Evolutionary conservation across 2,888 invertebrate species (phyloP).

Genomic region (Philopedon plagiatum): DNA sequence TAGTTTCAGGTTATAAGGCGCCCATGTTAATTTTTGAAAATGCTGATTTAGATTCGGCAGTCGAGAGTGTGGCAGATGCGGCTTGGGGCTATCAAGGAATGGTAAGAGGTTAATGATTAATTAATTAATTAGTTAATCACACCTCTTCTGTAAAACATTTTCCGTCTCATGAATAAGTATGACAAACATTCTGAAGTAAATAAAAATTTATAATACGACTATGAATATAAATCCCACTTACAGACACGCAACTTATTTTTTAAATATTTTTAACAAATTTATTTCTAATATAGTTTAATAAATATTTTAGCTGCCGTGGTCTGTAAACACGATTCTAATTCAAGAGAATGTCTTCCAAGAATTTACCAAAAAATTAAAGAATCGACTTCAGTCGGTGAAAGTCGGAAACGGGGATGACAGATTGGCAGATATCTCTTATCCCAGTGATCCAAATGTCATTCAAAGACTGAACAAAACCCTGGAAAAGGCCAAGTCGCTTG

Average conservation of each 20-base stretch:
- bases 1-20: slow-evolving; percentile 56
- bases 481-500: slow-evolving; percentile 57
- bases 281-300: too few relatives aligned
- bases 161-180: too few relatives aligned
- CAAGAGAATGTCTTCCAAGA: slow-evolving; percentile 71
- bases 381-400: slow-evolving; percentile 56
- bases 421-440: slow-evolving; percentile 68
- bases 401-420: slow-evolving; percentile 68
- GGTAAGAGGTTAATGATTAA: slow-evolving; percentile 62
- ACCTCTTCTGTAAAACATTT: too few relatives aligned
- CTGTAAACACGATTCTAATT: slow-evolving; percentile 70
- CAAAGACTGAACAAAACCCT: slow-evolving; percentile 56
- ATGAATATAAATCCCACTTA: too few relatives aligned
- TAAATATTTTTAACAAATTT: too few relatives aligned
- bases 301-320: slow-evolving; percentile 70
- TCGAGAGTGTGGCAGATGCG: slow-evolving; percentile 70
- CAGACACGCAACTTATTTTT: too few relatives aligned
- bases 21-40: slow-evolving; percentile 72
- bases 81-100: slow-evolving; percentile 72
- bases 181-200: too few relatives aligned
- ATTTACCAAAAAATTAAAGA: slow-evolving; percentile 69
- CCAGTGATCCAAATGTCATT: slow-evolving; percentile 60
- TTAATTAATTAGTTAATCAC: too few relatives aligned
- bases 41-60: slow-evolving; percentile 73
- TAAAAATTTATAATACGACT: too few relatives aligned